These are phyloP conservation scores for Caloenas nicobarica DNA, from an alignment of 2,113 vertebrate species.

Conservation along the genomic window DNA sequence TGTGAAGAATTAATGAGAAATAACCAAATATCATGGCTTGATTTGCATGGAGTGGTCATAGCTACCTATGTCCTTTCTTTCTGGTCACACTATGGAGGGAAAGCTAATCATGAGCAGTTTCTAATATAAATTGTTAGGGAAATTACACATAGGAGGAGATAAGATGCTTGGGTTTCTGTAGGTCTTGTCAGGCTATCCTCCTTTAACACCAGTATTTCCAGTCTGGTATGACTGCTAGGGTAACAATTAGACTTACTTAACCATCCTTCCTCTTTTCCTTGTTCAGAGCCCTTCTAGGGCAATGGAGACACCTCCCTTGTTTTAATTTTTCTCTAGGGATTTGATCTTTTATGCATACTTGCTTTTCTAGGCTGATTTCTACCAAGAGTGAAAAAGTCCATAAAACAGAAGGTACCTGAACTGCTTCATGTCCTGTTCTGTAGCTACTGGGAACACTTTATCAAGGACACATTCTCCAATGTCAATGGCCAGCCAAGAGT, in stretches of 20 bases:
- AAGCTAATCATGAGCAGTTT: background rate
- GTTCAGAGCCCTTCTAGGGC: background rate
- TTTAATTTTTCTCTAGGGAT: background rate
- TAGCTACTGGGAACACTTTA: conserved; percentile 88
- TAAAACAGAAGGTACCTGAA: conserved; percentile 82
- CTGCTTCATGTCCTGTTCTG: conserved; percentile 87
- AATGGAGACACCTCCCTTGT: background rate
- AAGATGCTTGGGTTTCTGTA: background rate
- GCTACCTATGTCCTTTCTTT: background rate
- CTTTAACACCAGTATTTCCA: background rate
- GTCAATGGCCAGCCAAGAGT: conserved; percentile 90
- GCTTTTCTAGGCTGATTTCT: background rate
- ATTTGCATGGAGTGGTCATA: background rate
- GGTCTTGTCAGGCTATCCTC: background rate
- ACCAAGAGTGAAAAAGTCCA: background rate
- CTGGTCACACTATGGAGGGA: background rate
- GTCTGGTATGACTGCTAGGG: background rate
- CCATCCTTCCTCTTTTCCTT: background rate
- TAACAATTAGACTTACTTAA: background rate
- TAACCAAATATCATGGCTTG: background rate
- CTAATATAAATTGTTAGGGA: background rate
- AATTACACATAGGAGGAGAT: background rate
- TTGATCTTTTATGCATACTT: background rate
- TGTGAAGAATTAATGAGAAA: background rate
- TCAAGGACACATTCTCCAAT: conserved; percentile 89